Conservation (phyloP, 2,888 invertebrate genomes). For the Trichogramma evanescens region DNA sequence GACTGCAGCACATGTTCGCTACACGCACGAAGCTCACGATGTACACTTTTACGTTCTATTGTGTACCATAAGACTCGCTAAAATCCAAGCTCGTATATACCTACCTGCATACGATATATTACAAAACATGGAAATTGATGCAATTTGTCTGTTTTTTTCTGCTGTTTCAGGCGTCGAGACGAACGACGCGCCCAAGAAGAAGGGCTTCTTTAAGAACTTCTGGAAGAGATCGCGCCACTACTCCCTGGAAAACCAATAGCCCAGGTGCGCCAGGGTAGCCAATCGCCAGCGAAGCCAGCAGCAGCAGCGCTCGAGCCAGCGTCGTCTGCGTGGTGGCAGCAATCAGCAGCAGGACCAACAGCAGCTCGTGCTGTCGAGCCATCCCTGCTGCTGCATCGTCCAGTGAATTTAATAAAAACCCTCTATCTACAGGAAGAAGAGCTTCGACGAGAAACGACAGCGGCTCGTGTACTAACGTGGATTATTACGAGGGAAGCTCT, state of each 20-base stretch:
- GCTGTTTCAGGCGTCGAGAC: slow-evolving; percentile 58
- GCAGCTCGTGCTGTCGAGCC: slow-evolving; percentile 31
- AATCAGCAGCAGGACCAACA: slow-evolving; percentile 1
- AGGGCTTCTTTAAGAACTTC: slow-evolving; percentile 81
- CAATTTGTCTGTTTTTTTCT: neutral
- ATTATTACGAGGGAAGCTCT: too few relatives aligned
- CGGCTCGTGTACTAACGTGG: too few relatives aligned
- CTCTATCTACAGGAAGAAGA: too few relatives aligned
- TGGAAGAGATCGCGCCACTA: slow-evolving; percentile 85
- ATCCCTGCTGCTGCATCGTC: slow-evolving; percentile 45
- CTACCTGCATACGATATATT: neutral
- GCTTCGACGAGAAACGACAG: too few relatives aligned
- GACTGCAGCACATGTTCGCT: too few relatives aligned
- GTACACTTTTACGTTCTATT: too few relatives aligned
- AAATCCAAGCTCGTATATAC: neutral
- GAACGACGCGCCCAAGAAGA: slow-evolving; percentile 68
- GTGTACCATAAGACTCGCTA: too few relatives aligned
- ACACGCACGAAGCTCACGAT: too few relatives aligned
- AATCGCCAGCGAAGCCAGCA: slow-evolving; percentile 34
- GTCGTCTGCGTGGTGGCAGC: slow-evolving; percentile 27
- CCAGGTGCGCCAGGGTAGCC: slow-evolving; percentile 43
- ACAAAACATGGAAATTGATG: neutral
- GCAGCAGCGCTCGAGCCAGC: slow-evolving; percentile 30
- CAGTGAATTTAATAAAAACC: slow-evolving; percentile 28
- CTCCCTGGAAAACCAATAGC: slow-evolving; percentile 78